These are phyloP conservation scores for Venusia cambrica DNA, from an alignment of 2,888 invertebrate species.

Conservation along the genomic window DNA sequence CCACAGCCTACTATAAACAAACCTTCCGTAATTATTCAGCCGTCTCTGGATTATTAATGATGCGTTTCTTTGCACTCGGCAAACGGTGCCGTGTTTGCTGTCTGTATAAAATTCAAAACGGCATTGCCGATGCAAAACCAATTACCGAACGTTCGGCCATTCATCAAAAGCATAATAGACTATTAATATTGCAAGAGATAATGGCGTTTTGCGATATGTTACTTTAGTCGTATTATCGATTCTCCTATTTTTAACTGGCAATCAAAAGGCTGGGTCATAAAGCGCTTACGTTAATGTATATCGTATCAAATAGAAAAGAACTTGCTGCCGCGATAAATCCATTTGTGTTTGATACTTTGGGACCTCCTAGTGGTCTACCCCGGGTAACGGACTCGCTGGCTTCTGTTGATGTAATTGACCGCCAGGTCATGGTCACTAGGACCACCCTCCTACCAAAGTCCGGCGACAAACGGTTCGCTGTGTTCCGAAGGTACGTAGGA, in stretches of 20 bases:
- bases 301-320: too few relatives aligned
- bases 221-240: constrained; percentile 20
- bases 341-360: too few relatives aligned
- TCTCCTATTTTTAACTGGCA: constrained; percentile 11
- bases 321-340: too few relatives aligned
- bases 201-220: constrained; percentile 31
- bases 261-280: constrained; percentile 8
- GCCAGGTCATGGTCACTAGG: too few relatives aligned
- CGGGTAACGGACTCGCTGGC: too few relatives aligned
- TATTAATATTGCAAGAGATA: constrained; percentile 43
- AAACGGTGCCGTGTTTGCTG: constrained; percentile 32
- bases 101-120: constrained; percentile 41
- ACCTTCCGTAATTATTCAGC: constrained; percentile 45
- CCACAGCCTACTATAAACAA: constrained; percentile 52
- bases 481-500: too few relatives aligned
- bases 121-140: constrained; percentile 45
- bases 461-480: too few relatives aligned
- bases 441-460: too few relatives aligned
- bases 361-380: too few relatives aligned
- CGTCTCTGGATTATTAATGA: constrained; percentile 50
- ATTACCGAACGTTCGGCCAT: constrained; percentile 38
- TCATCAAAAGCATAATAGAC: constrained; percentile 39
- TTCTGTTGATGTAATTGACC: too few relatives aligned
- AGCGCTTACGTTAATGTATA: too few relatives aligned
- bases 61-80: constrained; percentile 39